Evolutionary conservation across 1,140 invertebrate species (phyloP).

Genomic region (Pemphigus obesinymphae): DNA sequence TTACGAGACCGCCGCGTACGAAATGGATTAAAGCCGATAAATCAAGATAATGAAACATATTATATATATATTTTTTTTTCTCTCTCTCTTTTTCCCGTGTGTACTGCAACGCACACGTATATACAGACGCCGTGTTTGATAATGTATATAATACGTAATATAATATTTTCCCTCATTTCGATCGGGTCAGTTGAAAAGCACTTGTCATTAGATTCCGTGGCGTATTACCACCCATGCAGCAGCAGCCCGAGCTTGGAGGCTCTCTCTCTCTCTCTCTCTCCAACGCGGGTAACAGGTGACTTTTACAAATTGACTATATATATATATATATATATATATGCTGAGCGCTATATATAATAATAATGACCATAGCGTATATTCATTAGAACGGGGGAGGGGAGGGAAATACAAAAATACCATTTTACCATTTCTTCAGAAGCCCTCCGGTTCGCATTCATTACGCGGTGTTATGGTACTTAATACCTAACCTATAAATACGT

Average conservation of each 20-base stretch:
- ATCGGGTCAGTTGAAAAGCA: slow-evolving; percentile 30
- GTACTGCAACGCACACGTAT: neutral
- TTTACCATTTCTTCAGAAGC: slow-evolving; percentile 5
- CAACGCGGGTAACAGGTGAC: slow-evolving; percentile 23
- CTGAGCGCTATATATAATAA: neutral
- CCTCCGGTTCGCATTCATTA: slow-evolving; percentile 28
- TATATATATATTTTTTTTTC: neutral
- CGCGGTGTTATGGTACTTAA: neutral
- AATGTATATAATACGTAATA: neutral
- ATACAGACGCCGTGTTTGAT: no score
- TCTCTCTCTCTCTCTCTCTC: no score
- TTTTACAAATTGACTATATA: slow-evolving; percentile 33
- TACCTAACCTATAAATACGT: neutral
- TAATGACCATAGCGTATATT: neutral
- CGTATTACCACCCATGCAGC: slow-evolving; percentile 28
- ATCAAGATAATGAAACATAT: slow-evolving; percentile 21
- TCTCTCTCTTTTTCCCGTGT: neutral
- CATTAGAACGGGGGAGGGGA: neutral
- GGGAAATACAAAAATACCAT: neutral
- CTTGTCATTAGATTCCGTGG: slow-evolving; percentile 29
- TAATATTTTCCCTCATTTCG: neutral
- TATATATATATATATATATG: neutral
- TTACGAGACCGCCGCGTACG: neutral
- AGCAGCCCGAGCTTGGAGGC: no score
- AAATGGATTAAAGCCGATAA: slow-evolving; percentile 29